Evolutionary conservation across 2,888 invertebrate genomes (phyloP), one percentile per base, ranked within the genome.

Genomic region (Protonemura montana): DNA sequence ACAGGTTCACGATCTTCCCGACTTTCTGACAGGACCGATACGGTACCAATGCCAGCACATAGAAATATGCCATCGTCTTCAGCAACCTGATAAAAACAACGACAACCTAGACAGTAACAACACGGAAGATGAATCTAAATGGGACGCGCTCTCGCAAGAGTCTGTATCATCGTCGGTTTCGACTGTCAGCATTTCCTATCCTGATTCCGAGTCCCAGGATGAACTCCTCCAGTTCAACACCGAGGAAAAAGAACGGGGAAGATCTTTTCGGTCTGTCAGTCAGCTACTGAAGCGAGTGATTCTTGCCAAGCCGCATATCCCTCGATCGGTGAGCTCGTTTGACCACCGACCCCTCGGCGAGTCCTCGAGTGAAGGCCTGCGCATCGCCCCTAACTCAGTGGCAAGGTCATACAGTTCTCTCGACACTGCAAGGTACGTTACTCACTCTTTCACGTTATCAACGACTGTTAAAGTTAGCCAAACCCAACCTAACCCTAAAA

Each of bases 21-120:
- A 78, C 0, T 78, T 78, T n/a, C 26, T 78, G 21, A 26, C 26
- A 16, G 78, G 78, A 78, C 78, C 78, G 28, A 10, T 78, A 26
- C 78, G 78, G 21, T 78, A 78, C 78, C 10, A 78, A 78, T 78
- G 78, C 26, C 78, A 78, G 28, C 78, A 78, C 78, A 78, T 78
- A 27, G 27, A 78, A 27, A 10, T 78, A 6, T 7, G 7, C 26
- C 26, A 27, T 27, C 78, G 27, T 10, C 27, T 78, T n/a, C 78
- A 78, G 28, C 21, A 21, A 10, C 6, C 27, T n/a, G 78, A 78
- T 25, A 25, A 76, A 5, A 21, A 76, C 5, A 10, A 5, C 1
- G 28, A 78, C 2, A 6, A 2, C 5, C 6, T 7, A 26, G 78
- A 78, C 6, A 78, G 10, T 10, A 10, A 78, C 78, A 16, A 26